These are phyloP conservation scores for Nanorana parkeri DNA, from an alignment of 2,113 vertebrate species.

Conservation along the genomic window DNA sequence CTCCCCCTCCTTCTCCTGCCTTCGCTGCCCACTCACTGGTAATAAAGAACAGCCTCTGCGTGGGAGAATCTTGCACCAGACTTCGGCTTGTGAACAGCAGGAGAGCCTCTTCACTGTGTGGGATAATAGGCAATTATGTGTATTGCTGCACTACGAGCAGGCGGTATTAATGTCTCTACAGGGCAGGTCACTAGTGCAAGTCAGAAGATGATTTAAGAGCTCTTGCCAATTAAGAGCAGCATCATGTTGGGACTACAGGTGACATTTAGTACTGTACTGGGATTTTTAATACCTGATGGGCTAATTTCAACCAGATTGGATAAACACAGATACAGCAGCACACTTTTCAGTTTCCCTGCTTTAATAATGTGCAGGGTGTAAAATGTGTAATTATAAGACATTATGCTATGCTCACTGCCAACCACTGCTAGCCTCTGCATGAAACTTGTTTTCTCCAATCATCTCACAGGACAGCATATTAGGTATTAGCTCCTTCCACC, in stretches of 20 bases:
- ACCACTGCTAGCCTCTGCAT: no score
- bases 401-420: no score
- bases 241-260: not conserved
- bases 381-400: no score
- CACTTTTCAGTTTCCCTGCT: no score
- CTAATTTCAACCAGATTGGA: no score
- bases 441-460: no score
- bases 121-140: not conserved
- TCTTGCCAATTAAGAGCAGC: not conserved
- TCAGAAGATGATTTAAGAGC: not conserved
- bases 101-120: not conserved
- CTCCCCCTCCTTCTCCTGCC: not conserved
- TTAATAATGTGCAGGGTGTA: no score
- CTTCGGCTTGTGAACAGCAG: constrained; percentile 17
- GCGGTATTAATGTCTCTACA: not conserved
- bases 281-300: not conserved
- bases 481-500: no score
- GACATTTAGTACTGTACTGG: not conserved
- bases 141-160: not conserved
- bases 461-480: no score
- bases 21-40: constrained; percentile 36
- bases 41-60: constrained; percentile 37
- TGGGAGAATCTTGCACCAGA: constrained; percentile 27
- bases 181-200: not conserved
- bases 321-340: no score